phyloP scores from a whole-genome alignment of 2,888 invertebrate genomes.

The Campaea margaritaria region DNA sequence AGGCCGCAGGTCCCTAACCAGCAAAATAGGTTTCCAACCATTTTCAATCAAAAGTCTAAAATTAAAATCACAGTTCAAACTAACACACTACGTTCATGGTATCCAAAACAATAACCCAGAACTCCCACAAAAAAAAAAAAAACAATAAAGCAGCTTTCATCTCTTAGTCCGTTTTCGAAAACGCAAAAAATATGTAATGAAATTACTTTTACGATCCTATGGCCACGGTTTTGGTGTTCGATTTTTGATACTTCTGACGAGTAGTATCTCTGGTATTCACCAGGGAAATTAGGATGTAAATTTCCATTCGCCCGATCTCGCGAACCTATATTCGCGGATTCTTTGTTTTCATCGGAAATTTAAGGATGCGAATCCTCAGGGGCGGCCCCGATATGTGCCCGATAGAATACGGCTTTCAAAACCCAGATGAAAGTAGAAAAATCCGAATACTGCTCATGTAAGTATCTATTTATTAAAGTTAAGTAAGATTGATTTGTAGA shows the following conservation, averaged over 20 bases:
- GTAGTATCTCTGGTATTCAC: constrained; percentile 71
- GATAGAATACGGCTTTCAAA: constrained; percentile 39
- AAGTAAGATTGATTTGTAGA: neutral
- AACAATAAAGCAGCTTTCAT: constrained; percentile 13
- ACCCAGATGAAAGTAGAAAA: constrained; percentile 40
- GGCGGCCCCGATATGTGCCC: constrained; percentile 57
- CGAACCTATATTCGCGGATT: constrained; percentile 76
- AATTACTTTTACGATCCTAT: constrained; percentile 38
- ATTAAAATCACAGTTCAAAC: neutral
- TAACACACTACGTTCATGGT: neutral
- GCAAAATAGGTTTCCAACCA: neutral
- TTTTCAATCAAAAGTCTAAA: constrained; percentile 1
- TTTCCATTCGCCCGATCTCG: constrained; percentile 74
- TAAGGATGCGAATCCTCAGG: constrained; percentile 72
- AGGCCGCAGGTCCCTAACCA: no score
- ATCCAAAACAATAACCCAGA: constrained; percentile 7
- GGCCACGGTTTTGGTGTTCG: constrained; percentile 47
- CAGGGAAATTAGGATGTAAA: constrained; percentile 85
- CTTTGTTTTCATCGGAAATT: constrained; percentile 82
- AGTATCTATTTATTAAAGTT: neutral
- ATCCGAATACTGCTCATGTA: neutral
- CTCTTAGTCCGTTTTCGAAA: constrained; percentile 18
- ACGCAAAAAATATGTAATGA: constrained; percentile 29
- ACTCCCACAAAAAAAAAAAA: constrained; percentile 19
- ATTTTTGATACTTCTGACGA: constrained; percentile 77